phyloP scores from a whole-genome alignment of 2,888 invertebrate genomes.

The Ormyrus pomaceus region DNA sequence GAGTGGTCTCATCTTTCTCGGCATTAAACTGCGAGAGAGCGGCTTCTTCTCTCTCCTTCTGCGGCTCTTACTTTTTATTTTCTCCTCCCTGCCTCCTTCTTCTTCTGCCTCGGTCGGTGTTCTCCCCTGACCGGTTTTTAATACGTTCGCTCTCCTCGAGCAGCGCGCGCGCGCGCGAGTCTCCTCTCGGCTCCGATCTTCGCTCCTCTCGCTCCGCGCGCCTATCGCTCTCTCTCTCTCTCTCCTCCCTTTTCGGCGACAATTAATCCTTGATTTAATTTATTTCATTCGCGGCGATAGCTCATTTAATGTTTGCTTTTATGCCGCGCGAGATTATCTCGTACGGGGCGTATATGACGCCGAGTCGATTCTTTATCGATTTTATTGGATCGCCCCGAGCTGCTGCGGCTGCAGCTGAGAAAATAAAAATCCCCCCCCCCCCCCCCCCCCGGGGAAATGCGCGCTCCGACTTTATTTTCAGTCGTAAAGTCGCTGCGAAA shows the following conservation, averaged over 20 bases:
- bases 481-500: too few species aligned
- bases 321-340: conserved; percentile 15
- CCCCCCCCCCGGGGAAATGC: too few species aligned
- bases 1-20: conserved; percentile 9
- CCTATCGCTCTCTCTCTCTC: not conserved
- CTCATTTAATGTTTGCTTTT: conserved; percentile 21
- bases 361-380: not conserved
- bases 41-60: not conserved
- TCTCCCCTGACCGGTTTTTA: conserved; percentile 32
- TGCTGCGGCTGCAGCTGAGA: not conserved
- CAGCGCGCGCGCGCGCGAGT: too few species aligned
- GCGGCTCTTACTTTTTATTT: not conserved
- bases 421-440: too few species aligned
- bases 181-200: too few species aligned
- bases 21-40: not conserved
- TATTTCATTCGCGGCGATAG: conserved; percentile 30
- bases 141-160: not conserved
- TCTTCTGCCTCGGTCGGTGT: not conserved
- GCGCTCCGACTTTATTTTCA: too few species aligned
- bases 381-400: not conserved
- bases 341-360: not conserved
- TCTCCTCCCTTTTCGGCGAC: conserved; percentile 32
- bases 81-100: not conserved
- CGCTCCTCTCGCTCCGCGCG: not conserved
- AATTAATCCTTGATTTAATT: conserved; percentile 36